phyloP scores from a whole-genome alignment of 2,797 vertebrate species.

The Glyptemys insculpta region DNA sequence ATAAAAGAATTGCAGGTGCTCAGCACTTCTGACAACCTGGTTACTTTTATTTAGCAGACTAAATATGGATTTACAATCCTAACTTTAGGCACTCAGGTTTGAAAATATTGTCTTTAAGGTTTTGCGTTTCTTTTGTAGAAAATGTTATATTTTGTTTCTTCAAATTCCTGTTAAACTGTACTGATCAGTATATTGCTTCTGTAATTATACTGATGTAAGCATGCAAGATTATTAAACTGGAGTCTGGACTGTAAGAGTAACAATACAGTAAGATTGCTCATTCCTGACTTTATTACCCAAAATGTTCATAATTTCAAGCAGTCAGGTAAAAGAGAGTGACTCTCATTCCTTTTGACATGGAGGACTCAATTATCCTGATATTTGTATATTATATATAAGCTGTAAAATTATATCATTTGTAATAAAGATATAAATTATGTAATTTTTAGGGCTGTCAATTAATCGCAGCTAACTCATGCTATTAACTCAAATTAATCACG shows the following conservation, averaged over 20 bases:
- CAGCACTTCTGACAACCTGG: not conserved
- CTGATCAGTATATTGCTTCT: not conserved
- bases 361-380: not conserved
- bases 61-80: not conserved
- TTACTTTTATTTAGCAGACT: not conserved
- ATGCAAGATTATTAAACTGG: not conserved
- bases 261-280: not conserved
- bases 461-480: too few species aligned
- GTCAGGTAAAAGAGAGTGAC: not conserved
- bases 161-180: not conserved
- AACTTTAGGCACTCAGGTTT: not conserved
- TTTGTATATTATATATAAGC: not conserved
- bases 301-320: constrained; percentile 1
- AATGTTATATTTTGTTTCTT: not conserved
- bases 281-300: not conserved
- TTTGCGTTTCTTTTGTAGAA: not conserved
- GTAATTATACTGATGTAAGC: not conserved
- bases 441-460: too few species aligned
- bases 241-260: not conserved
- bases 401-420: not conserved
- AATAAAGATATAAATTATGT: too few species aligned
- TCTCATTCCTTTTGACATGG: not conserved
- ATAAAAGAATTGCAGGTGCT: not conserved
- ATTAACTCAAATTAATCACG: too few species aligned
- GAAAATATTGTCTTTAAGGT: not conserved